phyloP scores from a whole-genome alignment of 1,140 invertebrate species.

The Rhagoletis pomonella region DNA sequence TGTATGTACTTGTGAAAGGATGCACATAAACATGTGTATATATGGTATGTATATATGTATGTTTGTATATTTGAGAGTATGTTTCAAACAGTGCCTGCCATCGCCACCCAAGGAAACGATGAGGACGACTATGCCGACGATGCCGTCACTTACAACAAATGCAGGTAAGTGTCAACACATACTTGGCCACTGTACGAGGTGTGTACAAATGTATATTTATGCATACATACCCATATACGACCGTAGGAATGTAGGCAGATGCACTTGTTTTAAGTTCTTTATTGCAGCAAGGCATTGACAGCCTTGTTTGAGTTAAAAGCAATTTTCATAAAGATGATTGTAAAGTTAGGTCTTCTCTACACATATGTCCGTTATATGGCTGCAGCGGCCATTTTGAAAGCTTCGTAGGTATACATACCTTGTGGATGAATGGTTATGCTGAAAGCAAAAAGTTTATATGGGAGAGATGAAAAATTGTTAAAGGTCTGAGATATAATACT shows the following conservation, averaged over 20 bases:
- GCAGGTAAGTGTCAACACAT: constrained; percentile 73
- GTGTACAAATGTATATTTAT: constrained; percentile 17
- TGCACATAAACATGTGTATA: too few species aligned
- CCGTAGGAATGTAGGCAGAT: neutral
- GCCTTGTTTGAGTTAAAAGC: constrained; percentile 2
- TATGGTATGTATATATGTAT: too few species aligned
- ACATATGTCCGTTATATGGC: neutral
- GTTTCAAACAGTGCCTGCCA: neutral
- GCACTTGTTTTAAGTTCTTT: neutral
- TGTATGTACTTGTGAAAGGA: too few species aligned
- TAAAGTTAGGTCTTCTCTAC: neutral
- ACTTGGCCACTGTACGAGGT: constrained; percentile 62
- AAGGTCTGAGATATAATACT: too few species aligned
- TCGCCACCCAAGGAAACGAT: constrained; percentile 7
- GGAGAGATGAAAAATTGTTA: neutral
- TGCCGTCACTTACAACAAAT: constrained; percentile 73
- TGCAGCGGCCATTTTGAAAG: constrained; percentile 16
- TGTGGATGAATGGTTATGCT: neutral
- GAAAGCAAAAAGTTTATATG: neutral
- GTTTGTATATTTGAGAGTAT: neutral
- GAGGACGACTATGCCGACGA: constrained; percentile 43
- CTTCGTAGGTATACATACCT: too few species aligned
- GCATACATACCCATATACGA: neutral
- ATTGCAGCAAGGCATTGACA: neutral
- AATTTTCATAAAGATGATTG: neutral